Base-by-base conservation (phyloP, 37 sponge, comb jelly and placozoan species). In the Geodia barretti region DNA sequence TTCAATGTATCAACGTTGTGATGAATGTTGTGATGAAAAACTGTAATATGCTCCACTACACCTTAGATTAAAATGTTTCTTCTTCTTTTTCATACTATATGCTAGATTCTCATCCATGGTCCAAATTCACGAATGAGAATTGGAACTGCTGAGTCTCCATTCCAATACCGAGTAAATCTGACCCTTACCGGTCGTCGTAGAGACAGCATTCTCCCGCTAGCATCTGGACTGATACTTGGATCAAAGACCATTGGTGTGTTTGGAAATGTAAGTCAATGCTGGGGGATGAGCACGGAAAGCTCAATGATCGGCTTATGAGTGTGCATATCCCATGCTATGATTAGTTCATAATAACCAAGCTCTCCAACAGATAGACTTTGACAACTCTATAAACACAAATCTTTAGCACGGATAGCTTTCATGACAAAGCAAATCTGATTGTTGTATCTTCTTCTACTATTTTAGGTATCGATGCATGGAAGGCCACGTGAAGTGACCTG, bases 221-320 rank as follows among this genome's bases (percentile, higher is more conserved):
- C 80, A 20, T 60, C 80, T 26, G 63, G 35, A 23, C 72, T 95
- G 42, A 84, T 75, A 25, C 70, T 95, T n/a, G 95, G 95, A 30
- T 88, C 92, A 29, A 95, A 95, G 41, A 92, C 92, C 4, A 66
- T 95, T 71, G 95, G 92, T 67, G 75, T 91, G 29, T 95, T 95
- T 75, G 89, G 95, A 74, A 90, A 95, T 91, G 92, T 88, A 61
- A 81, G 92, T 39, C 23, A n/a, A n/a, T n/a, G n/a, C n/a, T n/a
- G n/a, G n/a, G n/a, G n/a, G n/a, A n/a, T n/a, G n/a, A n/a, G n/a
- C n/a, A n/a, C n/a, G n/a, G n/a, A n/a, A n/a, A n/a, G n/a, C n/a
- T n/a, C n/a, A n/a, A n/a, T n/a, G n/a, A n/a, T n/a, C n/a, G n/a
- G n/a, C n/a, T n/a, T n/a, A n/a, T n/a, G n/a, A n/a, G n/a, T n/a